Evolutionary conservation across 2,113 vertebrate genomes (phyloP), one percentile per base, ranked within the genome.

Genomic region (Mastomys natalensis): DNA sequence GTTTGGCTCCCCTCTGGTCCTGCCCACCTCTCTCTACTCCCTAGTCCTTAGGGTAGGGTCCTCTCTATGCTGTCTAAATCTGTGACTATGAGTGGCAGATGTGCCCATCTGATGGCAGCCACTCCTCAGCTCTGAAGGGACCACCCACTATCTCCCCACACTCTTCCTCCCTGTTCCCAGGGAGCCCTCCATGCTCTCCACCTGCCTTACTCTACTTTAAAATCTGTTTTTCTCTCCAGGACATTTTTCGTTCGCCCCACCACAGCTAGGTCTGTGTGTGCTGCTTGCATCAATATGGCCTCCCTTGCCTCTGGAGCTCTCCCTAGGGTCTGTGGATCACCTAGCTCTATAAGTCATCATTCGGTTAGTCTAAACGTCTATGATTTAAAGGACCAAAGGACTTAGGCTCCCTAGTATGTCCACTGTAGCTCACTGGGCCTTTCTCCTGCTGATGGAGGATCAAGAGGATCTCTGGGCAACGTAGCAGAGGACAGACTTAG

Each of bases 261-360:
- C 3, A 16, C 7, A 1, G 3, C 0, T 5, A 13, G 3, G 43
- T 22, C 0, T 21, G 15, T n/a, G 7, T 21, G 5, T 21, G 2
- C 17, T 37, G 17, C 1, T 62, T 13, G 0, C 55, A 34, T 24
- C 21, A 62, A 13, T 2, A 24, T 8, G 55, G 48, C 15, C 74
- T 72, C 37, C 3, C 51, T 22, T 19, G 53, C 22, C 51, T 87
- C 62, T 3, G 43, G 26, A 29, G 3, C 58, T 29, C 51, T n/a
- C 43, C 29, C 3, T 51, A 4, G 17, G 40, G 6, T 29, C 12
- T 29, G 37, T n/a, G 10, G 8, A 31, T 22, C 55, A 17, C 17
- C 0, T 12, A 7, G 0, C 0, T 12, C 26, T 55, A 8, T 0
- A 37, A n/a, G 24, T 53, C 82, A 34, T 21, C 2, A 15, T 55